These are phyloP conservation scores for Pseudobourletiella spinata DNA, from an alignment of 1,140 invertebrate species.

Conservation along the genomic window DNA sequence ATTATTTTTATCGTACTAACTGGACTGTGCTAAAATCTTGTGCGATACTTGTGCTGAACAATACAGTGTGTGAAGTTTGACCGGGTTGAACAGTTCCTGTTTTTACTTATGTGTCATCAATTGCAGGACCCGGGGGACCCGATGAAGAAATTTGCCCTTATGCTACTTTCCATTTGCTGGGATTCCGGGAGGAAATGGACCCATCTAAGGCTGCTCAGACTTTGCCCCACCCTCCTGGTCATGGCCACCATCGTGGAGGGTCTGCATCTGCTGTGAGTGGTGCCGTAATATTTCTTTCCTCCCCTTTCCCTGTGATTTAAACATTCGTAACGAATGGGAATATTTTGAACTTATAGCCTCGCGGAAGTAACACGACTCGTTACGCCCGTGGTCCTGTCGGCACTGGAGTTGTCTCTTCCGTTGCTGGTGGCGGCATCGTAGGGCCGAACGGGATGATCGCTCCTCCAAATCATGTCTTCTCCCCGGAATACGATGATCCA, in stretches of 20 bases:
- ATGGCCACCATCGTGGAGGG: slow-evolving; percentile 68
- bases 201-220: slow-evolving; percentile 80
- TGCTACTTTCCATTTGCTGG: slow-evolving; percentile 84
- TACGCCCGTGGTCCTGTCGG: slow-evolving; percentile 51
- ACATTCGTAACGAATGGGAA: no score
- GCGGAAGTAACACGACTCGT: slow-evolving; percentile 56
- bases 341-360: slow-evolving; percentile 52
- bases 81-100: no score
- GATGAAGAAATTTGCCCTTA: slow-evolving; percentile 91
- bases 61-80: no score
- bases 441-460: slow-evolving; percentile 34
- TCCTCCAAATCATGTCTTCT: slow-evolving; percentile 43
- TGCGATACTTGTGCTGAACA: no score
- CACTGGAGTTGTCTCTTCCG: slow-evolving; percentile 34
- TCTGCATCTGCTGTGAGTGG: slow-evolving; percentile 43
- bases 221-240: slow-evolving; percentile 67
- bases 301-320: no score
- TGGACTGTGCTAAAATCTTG: no score
- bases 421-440: slow-evolving; percentile 34
- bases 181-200: slow-evolving; percentile 91
- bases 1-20: no score
- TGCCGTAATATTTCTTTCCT: no score
- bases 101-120: no score
- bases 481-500: slow-evolving; percentile 80
- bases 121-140: slow-evolving; percentile 51